Evolutionary conservation across 2,888 invertebrate species (phyloP), one percentile per base, ranked within the genome.

Genomic region (Tigriopus californicus): DNA sequence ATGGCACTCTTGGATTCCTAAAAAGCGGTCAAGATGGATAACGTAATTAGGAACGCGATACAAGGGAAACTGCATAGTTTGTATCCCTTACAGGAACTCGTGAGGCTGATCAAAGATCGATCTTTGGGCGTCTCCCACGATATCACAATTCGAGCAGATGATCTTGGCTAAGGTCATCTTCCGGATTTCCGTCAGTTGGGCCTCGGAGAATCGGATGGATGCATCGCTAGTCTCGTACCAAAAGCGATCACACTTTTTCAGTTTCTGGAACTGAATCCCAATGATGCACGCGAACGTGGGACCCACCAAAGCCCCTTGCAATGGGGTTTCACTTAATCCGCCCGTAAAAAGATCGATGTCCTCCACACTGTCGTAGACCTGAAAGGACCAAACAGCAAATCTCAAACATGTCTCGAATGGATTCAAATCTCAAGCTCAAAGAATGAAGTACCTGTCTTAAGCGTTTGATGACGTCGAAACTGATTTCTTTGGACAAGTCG

Each of bases 341-440:
- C 94, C 95, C 0, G 92, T 88, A 79, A 95, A 97, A 2, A 95
- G 76, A 71, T 97, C 90, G 60, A 97, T 89, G 70, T 97, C 95
- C 67, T 95, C 92, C 0, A 94, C 92, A 1, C 85, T 83, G 0
- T 83, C 79, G 70, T 88, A 89, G 25, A 64, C 61, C 63, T 64
- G 44, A n/a, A n/a, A n/a, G n/a, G n/a, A n/a, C n/a, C n/a, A n/a
- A n/a, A n/a, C n/a, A n/a, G n/a, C n/a, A n/a, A n/a, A n/a, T n/a
- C n/a, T n/a, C n/a, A n/a, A n/a, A n/a, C n/a, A n/a, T n/a, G n/a
- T n/a, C n/a, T n/a, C n/a, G n/a, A n/a, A n/a, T n/a, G n/a, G n/a
- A n/a, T n/a, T n/a, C n/a, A n/a, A n/a, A n/a, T n/a, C n/a, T n/a
- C n/a, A n/a, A n/a, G n/a, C n/a, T n/a, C n/a, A n/a, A n/a, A n/a